Conservation (phyloP, 2,888 invertebrate species). For the Drosophila nigricruria region DNA sequence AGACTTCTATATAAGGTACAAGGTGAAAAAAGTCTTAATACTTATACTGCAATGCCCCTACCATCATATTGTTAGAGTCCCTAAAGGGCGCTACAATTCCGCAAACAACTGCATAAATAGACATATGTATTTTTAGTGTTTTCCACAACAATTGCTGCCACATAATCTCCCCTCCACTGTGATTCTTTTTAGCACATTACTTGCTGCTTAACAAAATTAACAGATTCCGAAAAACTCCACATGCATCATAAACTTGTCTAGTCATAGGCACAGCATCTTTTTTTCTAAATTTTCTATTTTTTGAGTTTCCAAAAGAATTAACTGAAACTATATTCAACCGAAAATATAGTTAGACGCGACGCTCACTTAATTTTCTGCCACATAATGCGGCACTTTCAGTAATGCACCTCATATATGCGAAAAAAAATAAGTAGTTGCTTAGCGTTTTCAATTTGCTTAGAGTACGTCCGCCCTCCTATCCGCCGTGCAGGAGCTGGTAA, state of each 20-base stretch:
- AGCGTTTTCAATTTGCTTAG: slow-evolving; percentile 67
- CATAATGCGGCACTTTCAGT: slow-evolving; percentile 50
- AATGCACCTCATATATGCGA: slow-evolving; percentile 23
- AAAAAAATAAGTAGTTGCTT: slow-evolving; percentile 39
- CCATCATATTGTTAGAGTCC: too few relatives aligned
- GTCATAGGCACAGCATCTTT: slow-evolving; percentile 5
- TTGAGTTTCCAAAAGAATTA: neutral
- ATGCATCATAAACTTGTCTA: slow-evolving; percentile 39
- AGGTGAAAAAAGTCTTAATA: neutral
- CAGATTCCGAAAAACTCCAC: slow-evolving; percentile 17
- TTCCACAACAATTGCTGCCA: slow-evolving; percentile 4
- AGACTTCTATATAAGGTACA: neutral
- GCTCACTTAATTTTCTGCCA: slow-evolving; percentile 43
- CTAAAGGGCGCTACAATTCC: too few relatives aligned
- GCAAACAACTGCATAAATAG: too few relatives aligned
- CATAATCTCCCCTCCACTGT: neutral
- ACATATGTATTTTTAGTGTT: slow-evolving; percentile 14
- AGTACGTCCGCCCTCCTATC: slow-evolving; percentile 30
- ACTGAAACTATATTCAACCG: slow-evolving; percentile 33
- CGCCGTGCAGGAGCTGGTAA: slow-evolving; percentile 15
- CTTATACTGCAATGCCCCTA: neutral
- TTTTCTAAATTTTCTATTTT: too few relatives aligned
- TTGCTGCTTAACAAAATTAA: slow-evolving; percentile 14
- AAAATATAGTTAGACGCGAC: slow-evolving; percentile 42
- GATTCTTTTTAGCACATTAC: slow-evolving; percentile 8